Percentiles rank a stretch among this genome's conserved stretches.
These are phyloP conservation scores for Drosophila yooni DNA, from an alignment of 2,888 invertebrate species.

Conservation along the genomic window DNA sequence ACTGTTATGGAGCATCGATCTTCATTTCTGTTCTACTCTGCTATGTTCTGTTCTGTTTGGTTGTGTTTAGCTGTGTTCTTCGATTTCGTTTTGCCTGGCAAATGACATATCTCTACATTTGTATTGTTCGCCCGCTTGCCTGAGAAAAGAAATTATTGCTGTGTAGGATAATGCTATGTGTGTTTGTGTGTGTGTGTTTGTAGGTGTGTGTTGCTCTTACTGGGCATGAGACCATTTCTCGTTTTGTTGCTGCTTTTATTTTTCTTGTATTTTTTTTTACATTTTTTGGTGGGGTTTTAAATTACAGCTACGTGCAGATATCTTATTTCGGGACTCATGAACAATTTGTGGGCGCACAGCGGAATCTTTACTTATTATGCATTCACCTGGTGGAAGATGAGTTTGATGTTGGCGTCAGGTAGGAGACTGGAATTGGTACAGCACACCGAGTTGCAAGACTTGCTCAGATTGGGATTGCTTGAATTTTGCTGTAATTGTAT, in stretches of 20 bases:
- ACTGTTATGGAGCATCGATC: slow-evolving; percentile 74
- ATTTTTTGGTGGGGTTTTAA: slow-evolving; percentile 66
- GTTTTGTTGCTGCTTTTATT: slow-evolving; percentile 35
- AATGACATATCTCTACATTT: slow-evolving; percentile 77
- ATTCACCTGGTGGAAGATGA: slow-evolving; percentile 60
- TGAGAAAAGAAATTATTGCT: slow-evolving; percentile 71
- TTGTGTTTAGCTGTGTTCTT: slow-evolving; percentile 43
- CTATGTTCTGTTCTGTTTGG: slow-evolving; percentile 16
- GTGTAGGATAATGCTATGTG: slow-evolving; percentile 61
- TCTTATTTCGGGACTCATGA: slow-evolving; percentile 70
- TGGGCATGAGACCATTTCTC: slow-evolving; percentile 48
- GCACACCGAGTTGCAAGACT: slow-evolving; percentile 31
- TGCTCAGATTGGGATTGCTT: slow-evolving; percentile 56
- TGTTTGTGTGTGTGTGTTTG: slow-evolving; percentile 26
- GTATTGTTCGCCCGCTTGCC: slow-evolving; percentile 52
- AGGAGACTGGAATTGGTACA: slow-evolving; percentile 32
- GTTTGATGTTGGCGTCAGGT: slow-evolving; percentile 61
- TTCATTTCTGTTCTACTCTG: slow-evolving; percentile 56
- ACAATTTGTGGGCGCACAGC: slow-evolving; percentile 61
- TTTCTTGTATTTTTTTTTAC: slow-evolving; percentile 28
- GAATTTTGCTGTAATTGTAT: slow-evolving; percentile 17
- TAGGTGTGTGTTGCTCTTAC: slow-evolving; percentile 29
- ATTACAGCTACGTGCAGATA: slow-evolving; percentile 80
- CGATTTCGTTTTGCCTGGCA: slow-evolving; percentile 69
- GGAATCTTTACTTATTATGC: slow-evolving; percentile 25